Conservation (phyloP, 2,113 vertebrate species). For the Erpornis zantholeuca region DNA sequence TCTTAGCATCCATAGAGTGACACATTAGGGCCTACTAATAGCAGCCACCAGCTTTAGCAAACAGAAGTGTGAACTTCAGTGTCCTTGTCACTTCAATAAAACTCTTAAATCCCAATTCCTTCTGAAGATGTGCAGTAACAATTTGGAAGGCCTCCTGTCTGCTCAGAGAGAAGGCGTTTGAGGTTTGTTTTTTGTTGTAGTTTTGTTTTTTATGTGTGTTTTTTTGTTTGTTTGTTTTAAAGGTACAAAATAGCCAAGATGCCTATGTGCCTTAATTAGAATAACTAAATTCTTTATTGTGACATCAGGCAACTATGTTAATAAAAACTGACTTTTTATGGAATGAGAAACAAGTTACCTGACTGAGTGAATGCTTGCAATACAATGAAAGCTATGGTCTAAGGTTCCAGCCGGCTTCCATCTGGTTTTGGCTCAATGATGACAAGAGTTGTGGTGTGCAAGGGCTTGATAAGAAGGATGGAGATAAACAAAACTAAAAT, state of each 20-base stretch:
- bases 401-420: neutral
- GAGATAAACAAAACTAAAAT: neutral
- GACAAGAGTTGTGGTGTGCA: neutral
- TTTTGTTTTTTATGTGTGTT: fast-evolving
- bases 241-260: neutral
- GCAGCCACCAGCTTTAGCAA: neutral
- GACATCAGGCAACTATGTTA: neutral
- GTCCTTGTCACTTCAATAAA: neutral
- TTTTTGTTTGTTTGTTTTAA: neutral
- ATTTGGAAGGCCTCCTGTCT: neutral
- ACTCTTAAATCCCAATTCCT: neutral
- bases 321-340: neutral
- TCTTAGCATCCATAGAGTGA: neutral
- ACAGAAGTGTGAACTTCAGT: neutral
- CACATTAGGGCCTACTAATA: neutral
- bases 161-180: neutral
- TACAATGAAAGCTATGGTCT: neutral
- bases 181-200: neutral
- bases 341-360: neutral
- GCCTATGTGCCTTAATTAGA: neutral
- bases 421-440: neutral
- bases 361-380: neutral
- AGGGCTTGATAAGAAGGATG: neutral
- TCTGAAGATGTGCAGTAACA: neutral
- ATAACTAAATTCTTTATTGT: neutral